Percentiles rank a stretch among this genome's conserved stretches.
Evolutionary conservation across 1,140 invertebrate genomes (phyloP).

Genomic region (Holcopasites calliopsidis): DNA sequence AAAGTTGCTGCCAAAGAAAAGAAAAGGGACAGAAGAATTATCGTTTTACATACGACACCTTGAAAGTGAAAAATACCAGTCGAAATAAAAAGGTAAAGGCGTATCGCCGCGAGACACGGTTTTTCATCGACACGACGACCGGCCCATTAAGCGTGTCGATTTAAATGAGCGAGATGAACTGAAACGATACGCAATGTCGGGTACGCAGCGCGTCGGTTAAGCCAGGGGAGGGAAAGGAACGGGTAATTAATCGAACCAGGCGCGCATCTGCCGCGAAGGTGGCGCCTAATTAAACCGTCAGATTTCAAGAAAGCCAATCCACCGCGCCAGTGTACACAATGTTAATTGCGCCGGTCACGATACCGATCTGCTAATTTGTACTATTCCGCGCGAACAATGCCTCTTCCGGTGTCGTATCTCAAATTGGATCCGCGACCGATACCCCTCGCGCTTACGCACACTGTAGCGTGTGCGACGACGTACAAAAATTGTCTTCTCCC

Average conservation of each 20-base stretch:
- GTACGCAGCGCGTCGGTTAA: background rate
- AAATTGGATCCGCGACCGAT: slow-evolving; percentile 64
- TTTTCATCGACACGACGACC: background rate
- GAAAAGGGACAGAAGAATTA: background rate
- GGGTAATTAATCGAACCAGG: slow-evolving; percentile 63
- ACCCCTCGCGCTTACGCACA: slow-evolving; percentile 20
- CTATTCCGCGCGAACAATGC: slow-evolving; percentile 63
- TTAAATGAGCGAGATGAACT: slow-evolving; percentile 54
- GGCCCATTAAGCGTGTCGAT: slow-evolving; percentile 48
- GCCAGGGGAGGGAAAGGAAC: background rate
- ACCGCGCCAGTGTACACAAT: slow-evolving; percentile 62
- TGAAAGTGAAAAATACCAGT: background rate
- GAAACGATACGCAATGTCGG: slow-evolving; percentile 45
- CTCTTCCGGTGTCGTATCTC: slow-evolving; percentile 63
- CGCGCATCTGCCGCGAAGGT: slow-evolving; percentile 60
- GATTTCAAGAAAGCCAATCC: slow-evolving; percentile 67
- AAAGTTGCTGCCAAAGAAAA: too few species aligned
- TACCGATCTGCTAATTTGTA: slow-evolving; percentile 67
- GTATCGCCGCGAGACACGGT: slow-evolving; percentile 12
- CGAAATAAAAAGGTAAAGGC: background rate
- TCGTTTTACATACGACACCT: too few species aligned
- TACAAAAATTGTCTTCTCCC: slow-evolving; percentile 22
- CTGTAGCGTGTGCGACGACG: background rate
- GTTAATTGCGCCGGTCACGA: slow-evolving; percentile 62
- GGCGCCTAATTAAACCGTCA: slow-evolving; percentile 69